A percentile compares a stretch with the other conserved stretches of the same genome.
These are phyloP conservation scores for Dorcus hopei DNA, from an alignment of 2,888 invertebrate species.

Conservation along the genomic window DNA sequence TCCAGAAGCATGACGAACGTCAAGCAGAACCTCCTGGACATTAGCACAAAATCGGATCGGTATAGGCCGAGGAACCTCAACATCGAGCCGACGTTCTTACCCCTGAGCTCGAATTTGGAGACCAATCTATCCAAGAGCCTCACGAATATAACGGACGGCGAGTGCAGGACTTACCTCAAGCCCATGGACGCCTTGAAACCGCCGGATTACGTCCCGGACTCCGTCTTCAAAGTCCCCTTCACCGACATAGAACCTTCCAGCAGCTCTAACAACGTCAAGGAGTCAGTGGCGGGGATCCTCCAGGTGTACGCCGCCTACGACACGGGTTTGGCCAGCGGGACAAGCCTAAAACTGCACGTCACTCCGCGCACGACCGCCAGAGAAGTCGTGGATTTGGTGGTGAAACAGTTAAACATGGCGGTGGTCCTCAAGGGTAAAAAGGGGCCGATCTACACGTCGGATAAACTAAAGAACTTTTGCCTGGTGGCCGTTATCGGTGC, in stretches of 20 bases:
- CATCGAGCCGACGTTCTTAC: constrained; percentile 32
- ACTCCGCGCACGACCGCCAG: constrained; percentile 89
- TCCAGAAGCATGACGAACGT: constrained; percentile 64
- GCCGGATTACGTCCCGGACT: constrained; percentile 30
- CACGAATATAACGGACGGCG: constrained; percentile 42
- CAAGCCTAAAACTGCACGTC: constrained; percentile 90
- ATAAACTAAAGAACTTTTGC: constrained; percentile 84
- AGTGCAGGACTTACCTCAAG: constrained; percentile 29
- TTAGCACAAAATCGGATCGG: constrained; percentile 34
- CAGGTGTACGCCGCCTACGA: constrained; percentile 96
- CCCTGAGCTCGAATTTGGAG: constrained; percentile 37
- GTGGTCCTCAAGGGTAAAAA: constrained; percentile 81
- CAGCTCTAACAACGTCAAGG: constrained; percentile 30
- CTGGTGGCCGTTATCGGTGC: constrained; percentile 95
- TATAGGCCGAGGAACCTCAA: constrained; percentile 36
- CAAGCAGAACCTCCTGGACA: constrained; percentile 46
- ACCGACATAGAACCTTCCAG: constrained; percentile 29
- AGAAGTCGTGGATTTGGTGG: constrained; percentile 93
- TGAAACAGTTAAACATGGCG: constrained; percentile 93
- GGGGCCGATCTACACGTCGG: constrained; percentile 81
- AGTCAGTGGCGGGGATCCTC: constrained; percentile 41
- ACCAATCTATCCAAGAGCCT: constrained; percentile 46
- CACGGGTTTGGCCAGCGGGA: constrained; percentile 88
- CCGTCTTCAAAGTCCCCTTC: constrained; percentile 38
- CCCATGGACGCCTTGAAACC: constrained; percentile 32